A percentile compares a stretch with the other conserved stretches of the same genome.
These are phyloP conservation scores for Leptinotarsa undecemlineata DNA, from an alignment of 1,140 invertebrate species.

Conservation along the genomic window DNA sequence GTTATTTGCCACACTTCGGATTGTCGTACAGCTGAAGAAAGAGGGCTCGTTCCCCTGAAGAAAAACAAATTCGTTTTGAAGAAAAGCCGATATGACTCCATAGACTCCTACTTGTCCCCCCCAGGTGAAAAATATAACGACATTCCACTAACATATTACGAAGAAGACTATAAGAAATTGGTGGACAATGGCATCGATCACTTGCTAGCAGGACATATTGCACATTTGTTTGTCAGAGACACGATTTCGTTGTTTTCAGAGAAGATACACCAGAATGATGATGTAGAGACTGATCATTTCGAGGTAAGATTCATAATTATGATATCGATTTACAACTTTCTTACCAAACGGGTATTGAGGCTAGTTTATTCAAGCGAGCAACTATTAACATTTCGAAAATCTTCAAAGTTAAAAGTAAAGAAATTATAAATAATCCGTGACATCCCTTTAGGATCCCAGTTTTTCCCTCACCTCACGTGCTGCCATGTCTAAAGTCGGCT, in stretches of 20 bases:
- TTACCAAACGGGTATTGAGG: background rate
- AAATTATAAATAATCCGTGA: no score
- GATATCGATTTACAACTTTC: background rate
- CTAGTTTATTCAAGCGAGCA: background rate
- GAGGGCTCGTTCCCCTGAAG: constrained; percentile 79
- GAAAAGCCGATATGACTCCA: constrained; percentile 97
- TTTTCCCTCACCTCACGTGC: no score
- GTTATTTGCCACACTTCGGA: constrained; percentile 94
- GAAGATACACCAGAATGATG: constrained; percentile 93
- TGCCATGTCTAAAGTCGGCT: no score
- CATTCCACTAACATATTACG: constrained; percentile 84
- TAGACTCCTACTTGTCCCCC: constrained; percentile 95
- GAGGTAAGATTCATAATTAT: constrained; percentile 67
- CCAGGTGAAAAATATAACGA: constrained; percentile 90
- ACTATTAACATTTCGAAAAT: background rate
- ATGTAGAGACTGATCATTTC: constrained; percentile 96
- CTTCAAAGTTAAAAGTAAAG: background rate
- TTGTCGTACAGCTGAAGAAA: constrained; percentile 92
- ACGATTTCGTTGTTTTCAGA: constrained; percentile 96
- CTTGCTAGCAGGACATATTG: constrained; percentile 89
- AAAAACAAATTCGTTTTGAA: constrained; percentile 83
- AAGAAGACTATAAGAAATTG: constrained; percentile 80
- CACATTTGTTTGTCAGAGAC: constrained; percentile 98
- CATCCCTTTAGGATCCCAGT: no score
- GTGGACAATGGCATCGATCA: constrained; percentile 87